A percentile compares a stretch with the other conserved stretches of the same genome.
Conservation (phyloP, 2,888 invertebrate genomes). For the Cheilosia soror region DNA sequence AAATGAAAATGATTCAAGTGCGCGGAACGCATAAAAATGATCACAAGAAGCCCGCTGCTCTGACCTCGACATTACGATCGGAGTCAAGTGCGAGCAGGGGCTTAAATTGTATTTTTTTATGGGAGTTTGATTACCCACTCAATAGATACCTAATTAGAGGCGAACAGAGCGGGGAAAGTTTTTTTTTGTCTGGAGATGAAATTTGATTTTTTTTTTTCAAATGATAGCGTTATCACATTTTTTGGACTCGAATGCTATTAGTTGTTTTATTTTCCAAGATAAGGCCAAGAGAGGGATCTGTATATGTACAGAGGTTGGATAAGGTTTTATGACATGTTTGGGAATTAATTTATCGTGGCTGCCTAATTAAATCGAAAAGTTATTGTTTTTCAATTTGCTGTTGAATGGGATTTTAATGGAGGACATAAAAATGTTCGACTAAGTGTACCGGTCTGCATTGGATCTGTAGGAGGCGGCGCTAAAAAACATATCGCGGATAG, state of each 20-base stretch:
- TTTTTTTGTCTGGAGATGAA: not conserved
- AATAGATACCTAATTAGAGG: conserved; percentile 38
- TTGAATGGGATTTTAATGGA: conserved; percentile 56
- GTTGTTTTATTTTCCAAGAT: conserved; percentile 34
- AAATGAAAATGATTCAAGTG: conserved; percentile 4
- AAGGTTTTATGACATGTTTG: conserved; percentile 57
- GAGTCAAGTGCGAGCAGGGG: not conserved
- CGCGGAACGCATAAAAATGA: conserved; percentile 10
- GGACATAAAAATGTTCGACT: conserved; percentile 45
- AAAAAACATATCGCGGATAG: conserved; percentile 20
- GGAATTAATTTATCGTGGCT: conserved; percentile 33
- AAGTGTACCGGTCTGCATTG: conserved; percentile 5
- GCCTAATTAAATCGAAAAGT: conserved; percentile 65
- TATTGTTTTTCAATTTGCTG: conserved; percentile 69
- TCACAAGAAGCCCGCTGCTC: not conserved
- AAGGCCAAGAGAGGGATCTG: conserved; percentile 16
- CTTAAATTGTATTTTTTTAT: conserved; percentile 51
- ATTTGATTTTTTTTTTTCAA: conserved; percentile 22
- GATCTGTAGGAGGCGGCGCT: not conserved
- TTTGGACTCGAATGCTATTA: conserved; percentile 3
- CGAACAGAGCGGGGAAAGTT: no score
- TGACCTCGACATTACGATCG: not conserved
- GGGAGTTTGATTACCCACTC: conserved; percentile 56
- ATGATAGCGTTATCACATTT: conserved; percentile 53
- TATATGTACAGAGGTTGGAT: conserved; percentile 20